Conservation (phyloP, 1,140 invertebrate genomes). For the Lamellibrachia luymesi region DNA sequence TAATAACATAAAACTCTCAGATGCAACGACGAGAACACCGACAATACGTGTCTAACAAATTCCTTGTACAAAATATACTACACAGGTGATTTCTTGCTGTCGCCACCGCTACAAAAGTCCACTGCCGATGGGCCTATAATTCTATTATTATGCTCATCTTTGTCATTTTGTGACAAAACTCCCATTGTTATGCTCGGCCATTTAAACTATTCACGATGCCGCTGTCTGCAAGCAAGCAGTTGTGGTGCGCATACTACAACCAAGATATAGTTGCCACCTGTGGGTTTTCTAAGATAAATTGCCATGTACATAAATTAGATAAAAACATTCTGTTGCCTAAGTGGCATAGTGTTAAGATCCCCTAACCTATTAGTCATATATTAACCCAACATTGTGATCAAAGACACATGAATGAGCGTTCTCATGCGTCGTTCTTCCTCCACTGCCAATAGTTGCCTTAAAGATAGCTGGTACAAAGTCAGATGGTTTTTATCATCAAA, state of each 20-base stretch:
- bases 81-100: not conserved
- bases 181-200: not conserved
- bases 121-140: slow-evolving; percentile 3
- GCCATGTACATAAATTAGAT: not conserved
- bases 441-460: too few species aligned
- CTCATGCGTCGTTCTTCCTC: not conserved
- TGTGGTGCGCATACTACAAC: not conserved
- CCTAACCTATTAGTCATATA: not conserved
- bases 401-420: not conserved
- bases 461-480: too few species aligned
- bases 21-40: not conserved
- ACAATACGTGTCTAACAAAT: not conserved
- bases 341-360: not conserved
- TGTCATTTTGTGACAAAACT: not conserved
- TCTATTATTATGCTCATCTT: slow-evolving; percentile 5
- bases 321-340: not conserved
- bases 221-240: not conserved
- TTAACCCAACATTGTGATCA: not conserved
- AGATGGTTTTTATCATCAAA: too few species aligned
- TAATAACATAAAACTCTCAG: slow-evolving; percentile 2
- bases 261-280: not conserved
- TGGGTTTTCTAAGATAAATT: not conserved
- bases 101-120: not conserved
- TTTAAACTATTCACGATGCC: not conserved
- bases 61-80: not conserved